These are phyloP conservation scores for Megaceryle maxima DNA, from an alignment of 2,113 vertebrate species.

Conservation along the genomic window DNA sequence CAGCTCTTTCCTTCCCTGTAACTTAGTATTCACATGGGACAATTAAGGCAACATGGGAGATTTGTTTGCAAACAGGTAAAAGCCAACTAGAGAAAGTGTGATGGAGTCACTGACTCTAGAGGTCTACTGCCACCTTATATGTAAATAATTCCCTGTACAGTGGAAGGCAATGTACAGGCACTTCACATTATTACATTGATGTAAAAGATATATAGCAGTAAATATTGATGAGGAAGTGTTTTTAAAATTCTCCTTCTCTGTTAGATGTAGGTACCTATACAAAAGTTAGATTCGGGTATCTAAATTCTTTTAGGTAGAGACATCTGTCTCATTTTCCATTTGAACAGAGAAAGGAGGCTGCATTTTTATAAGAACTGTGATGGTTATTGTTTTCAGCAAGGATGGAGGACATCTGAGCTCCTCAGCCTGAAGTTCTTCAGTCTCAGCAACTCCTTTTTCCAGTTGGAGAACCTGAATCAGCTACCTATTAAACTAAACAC, in stretches of 20 bases:
- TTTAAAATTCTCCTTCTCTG: neutral
- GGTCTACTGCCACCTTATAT: neutral
- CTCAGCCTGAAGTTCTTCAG: neutral
- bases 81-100: neutral
- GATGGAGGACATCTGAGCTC: neutral
- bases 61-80: neutral
- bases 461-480: neutral
- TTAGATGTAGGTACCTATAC: neutral
- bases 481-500: neutral
- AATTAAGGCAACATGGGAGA: neutral
- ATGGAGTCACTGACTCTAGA: neutral
- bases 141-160: neutral
- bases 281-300: neutral
- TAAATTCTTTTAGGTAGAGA: neutral
- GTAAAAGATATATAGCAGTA: neutral
- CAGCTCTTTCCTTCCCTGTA: neutral
- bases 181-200: neutral
- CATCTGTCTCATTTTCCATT: neutral
- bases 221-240: neutral
- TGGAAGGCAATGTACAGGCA: neutral
- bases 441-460: neutral
- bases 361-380: neutral
- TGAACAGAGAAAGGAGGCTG: neutral
- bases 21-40: neutral
- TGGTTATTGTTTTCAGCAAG: neutral